These are phyloP conservation scores for Sebastes vulpes DNA, from an alignment of 2,797 vertebrate species.

Conservation along the genomic window DNA sequence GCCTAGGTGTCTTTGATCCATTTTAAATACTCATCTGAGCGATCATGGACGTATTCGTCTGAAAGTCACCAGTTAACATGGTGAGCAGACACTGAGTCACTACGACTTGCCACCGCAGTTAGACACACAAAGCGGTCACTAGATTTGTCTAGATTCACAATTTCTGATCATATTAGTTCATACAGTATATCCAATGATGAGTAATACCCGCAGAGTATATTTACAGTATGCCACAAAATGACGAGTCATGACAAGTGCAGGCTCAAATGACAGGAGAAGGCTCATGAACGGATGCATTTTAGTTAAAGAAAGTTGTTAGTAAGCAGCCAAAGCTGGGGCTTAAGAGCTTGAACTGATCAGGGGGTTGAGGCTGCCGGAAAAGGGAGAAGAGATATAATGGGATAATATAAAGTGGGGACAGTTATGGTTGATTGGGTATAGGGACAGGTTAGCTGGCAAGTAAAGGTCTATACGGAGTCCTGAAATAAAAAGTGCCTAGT, in stretches of 20 bases:
- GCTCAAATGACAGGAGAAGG: background rate
- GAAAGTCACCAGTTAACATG: no score
- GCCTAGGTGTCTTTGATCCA: no score
- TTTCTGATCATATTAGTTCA: background rate
- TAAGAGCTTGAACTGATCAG: background rate
- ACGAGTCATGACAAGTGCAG: background rate
- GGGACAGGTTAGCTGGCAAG: conserved; percentile 4
- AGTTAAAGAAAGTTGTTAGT: background rate
- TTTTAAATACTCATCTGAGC: no score
- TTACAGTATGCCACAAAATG: background rate
- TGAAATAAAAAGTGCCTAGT: background rate
- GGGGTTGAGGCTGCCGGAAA: background rate
- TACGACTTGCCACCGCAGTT: no score
- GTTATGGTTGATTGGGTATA: background rate
- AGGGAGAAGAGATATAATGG: background rate
- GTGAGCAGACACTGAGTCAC: no score
- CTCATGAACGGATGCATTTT: background rate
- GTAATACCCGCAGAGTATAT: background rate
- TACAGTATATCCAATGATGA: background rate
- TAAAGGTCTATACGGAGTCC: background rate
- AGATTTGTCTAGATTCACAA: background rate
- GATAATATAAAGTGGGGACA: background rate
- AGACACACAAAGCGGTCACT: no score
- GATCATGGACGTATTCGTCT: no score
- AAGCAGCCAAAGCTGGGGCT: background rate